Percentiles rank a stretch among this genome's conserved stretches.
These are phyloP conservation scores for Sphinx pinastri DNA, from an alignment of 2,888 invertebrate genomes.

Conservation along the genomic window DNA sequence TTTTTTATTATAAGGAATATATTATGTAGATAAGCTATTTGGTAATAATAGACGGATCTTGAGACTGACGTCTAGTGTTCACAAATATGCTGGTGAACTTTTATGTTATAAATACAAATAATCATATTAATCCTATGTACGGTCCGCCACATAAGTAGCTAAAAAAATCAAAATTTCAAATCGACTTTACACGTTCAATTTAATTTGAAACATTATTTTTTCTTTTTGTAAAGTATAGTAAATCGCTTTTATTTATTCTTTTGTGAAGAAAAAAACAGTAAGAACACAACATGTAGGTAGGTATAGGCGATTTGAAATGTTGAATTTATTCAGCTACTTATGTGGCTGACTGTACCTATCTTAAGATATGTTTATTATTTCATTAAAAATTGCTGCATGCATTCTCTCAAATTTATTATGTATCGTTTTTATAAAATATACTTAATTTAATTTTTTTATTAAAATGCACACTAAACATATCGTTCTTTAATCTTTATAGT, in stretches of 20 bases:
- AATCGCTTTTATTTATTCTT: too few relatives aligned
- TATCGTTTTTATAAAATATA: not conserved
- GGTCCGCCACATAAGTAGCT: too few relatives aligned
- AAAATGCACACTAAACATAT: conserved; percentile 8
- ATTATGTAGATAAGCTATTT: conserved; percentile 30
- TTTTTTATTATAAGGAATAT: conserved; percentile 16
- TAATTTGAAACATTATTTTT: too few relatives aligned
- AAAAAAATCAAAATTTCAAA: too few relatives aligned
- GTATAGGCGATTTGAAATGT: too few relatives aligned
- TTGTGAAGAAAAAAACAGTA: too few relatives aligned
- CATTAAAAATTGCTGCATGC: conserved; percentile 35
- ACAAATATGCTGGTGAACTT: conserved; percentile 50
- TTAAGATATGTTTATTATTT: conserved; percentile 77
- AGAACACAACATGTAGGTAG: too few relatives aligned
- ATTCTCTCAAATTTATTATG: not conserved
- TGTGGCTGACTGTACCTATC: conserved; percentile 35
- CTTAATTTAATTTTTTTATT: not conserved
- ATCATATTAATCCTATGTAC: conserved; percentile 38
- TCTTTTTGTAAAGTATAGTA: too few relatives aligned
- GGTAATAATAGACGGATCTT: conserved; percentile 78
- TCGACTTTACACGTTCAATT: too few relatives aligned
- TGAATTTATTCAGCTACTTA: too few relatives aligned
- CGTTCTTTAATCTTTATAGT: not conserved
- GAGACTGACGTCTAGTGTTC: conserved; percentile 62
- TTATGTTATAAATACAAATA: conserved; percentile 44